phyloP scores from a whole-genome alignment of 2,797 vertebrate species.

The Numenius phaeopus region DNA sequence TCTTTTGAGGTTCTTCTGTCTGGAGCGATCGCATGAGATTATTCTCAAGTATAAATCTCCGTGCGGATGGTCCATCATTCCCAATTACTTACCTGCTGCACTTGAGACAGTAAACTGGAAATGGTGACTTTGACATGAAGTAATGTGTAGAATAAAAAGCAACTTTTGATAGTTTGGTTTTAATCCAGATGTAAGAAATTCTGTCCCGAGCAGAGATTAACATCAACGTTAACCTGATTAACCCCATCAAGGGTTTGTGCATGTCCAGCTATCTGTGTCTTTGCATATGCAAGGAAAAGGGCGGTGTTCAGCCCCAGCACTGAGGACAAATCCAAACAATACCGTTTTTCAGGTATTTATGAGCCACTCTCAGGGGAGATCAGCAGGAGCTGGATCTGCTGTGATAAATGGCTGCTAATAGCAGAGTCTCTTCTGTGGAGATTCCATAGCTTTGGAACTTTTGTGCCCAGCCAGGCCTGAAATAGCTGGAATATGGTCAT shows the following conservation, averaged over 20 bases:
- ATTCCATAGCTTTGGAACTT: background rate
- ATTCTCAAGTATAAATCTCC: background rate
- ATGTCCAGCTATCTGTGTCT: background rate
- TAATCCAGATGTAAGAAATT: background rate
- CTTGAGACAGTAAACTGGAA: background rate
- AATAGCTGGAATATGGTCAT: background rate
- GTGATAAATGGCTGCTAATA: background rate
- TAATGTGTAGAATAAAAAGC: background rate
- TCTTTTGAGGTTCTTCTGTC: background rate
- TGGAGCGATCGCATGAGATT: background rate
- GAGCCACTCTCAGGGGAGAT: background rate
- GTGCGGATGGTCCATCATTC: no score
- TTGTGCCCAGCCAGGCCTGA: background rate
- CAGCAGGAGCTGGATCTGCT: background rate
- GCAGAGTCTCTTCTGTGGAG: background rate
- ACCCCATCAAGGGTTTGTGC: background rate
- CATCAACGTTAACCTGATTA: background rate
- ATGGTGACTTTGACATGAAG: background rate
- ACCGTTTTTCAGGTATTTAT: background rate
- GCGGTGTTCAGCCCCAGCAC: background rate
- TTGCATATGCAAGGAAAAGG: background rate
- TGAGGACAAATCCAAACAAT: background rate
- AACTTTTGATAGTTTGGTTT: background rate
- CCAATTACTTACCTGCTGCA: background rate
- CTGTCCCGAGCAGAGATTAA: background rate